Base-by-base conservation (phyloP, 2,888 invertebrate species). In the Stramonita haemastoma region DNA sequence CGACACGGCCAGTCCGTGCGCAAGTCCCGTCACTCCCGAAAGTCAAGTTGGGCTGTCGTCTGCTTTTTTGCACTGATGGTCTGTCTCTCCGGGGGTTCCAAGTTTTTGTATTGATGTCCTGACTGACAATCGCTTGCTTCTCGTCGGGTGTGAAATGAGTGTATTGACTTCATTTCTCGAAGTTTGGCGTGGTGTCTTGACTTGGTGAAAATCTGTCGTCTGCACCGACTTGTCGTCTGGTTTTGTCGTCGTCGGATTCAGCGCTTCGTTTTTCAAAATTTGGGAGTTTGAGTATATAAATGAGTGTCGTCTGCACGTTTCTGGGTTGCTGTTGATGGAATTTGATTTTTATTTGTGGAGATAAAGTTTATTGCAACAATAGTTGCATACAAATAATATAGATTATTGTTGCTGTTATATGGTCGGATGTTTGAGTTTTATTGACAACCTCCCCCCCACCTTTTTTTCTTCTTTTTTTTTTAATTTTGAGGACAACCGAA, bases 1-100 rank as follows among this genome's bases (percentile, higher is more conserved):
- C 81, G 81, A 60, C 86, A 86, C 57, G 17, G 81, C 13, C 13
- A 77, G 77, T 83, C n/a, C 83, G 85, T 57, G 32, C 66, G 8
- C 60, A 60, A 60, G 60, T 32, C 83, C 83, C 36, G n/a, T 26
- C 77, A 77, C 66, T 86, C 70, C 86, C 83, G 32, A 34, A 8
- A 26, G 15, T 26, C 86, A 0, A 32, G 5, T 17, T 86, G 26
- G 86, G 17, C 56, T 85, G 57, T 85, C 36, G 34, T 57, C 84
- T 57, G 56, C 57, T 57, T 46, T 57, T 46, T 15, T 85, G 84
- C 84, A 85, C 84, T 85, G n/a, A 11, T 46, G 46, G 22, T 34
- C 81, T 46, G 22, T 56, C 77, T 77, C 56, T 46, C 2, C 2
- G 15, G 81, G 81, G n/a, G n/a, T n/a, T 5, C 46, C 36, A 26